These are phyloP conservation scores for Spodoptera exigua DNA, from an alignment of 2,888 invertebrate species.

Conservation along the genomic window DNA sequence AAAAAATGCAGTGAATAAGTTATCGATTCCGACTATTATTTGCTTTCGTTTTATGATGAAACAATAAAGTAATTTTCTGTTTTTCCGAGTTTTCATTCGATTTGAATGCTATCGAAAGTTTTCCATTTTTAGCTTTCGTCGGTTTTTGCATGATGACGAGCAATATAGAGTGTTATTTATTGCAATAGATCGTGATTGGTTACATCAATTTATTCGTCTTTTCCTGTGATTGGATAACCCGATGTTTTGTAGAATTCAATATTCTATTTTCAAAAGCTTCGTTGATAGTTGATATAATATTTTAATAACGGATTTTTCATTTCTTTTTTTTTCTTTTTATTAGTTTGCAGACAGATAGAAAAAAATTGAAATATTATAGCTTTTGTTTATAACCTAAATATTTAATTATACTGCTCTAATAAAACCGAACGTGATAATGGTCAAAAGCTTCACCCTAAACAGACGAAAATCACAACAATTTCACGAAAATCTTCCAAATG, in stretches of 20 bases:
- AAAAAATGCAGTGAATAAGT: conserved; percentile 9
- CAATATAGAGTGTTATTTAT: conserved; percentile 41
- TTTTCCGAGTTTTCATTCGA: conserved; percentile 25
- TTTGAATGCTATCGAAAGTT: conserved; percentile 22
- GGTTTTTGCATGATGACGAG: conserved; percentile 35
- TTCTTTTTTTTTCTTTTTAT: no score
- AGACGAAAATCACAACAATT: no score
- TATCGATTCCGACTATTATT: conserved; percentile 30
- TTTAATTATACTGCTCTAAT: no score
- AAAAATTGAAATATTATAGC: no score
- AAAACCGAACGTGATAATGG: no score
- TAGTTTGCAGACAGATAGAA: no score
- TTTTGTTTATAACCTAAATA: no score
- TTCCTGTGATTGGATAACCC: conserved; percentile 22
- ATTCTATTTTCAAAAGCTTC: conserved; percentile 37
- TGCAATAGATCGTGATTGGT: conserved; percentile 17
- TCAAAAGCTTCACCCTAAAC: no score
- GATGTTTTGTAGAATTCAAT: conserved; percentile 31
- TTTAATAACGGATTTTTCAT: no score
- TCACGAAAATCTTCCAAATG: conserved; percentile 14
- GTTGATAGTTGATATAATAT: neutral
- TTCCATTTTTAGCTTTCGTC: neutral
- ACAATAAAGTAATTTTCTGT: conserved; percentile 27
- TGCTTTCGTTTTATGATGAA: conserved; percentile 18
- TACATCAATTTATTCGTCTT: conserved; percentile 25